Base-by-base conservation (phyloP, 2,797 vertebrate genomes). In the Cyprinella venusta region DNA sequence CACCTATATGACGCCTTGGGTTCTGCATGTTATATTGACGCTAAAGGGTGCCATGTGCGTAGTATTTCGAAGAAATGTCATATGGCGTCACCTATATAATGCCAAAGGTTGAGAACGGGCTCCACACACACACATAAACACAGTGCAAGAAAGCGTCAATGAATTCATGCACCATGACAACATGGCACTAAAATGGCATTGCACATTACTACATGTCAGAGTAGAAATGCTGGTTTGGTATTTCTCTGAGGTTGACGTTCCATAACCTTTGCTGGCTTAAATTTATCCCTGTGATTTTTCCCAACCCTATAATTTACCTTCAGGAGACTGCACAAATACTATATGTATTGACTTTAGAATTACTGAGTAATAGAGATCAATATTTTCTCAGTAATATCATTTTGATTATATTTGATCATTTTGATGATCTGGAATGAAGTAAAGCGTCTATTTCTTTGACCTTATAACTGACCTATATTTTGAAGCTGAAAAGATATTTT, bases 401-500 rank as follows among this genome's bases (percentile, higher is more conserved):
- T 56, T 38, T 15, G 33, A 38, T 54, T n/a, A 2, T 26, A 16
- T 70, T 26, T 70, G 7, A 26, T 33, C 2, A 19, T 50, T 71
- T 50, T 50, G 8, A 19, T 50, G 13, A 7, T 74, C 19, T 59
- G 52, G 33, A 56, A 40, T 18, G 21, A 7, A 59, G 6, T 24
- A 21, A 56, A 52, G 19, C 8, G 9, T 26, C 8, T 0, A 5
- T 50, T 21, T 16, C 7, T 40, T 40, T 42, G 6, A 76, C 52
- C 54, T 26, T 76, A 26, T 76, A 5, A 76, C 8, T 30, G n/a
- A 7, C 15, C 74, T 42, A n/a, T 42, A n/a, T 76, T 76, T 76
- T 42, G 13, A 76, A 76, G 36, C 26, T 76, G 13, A 10, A 76
- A 54, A 75, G 0, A 8, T 8, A 45, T 59, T 70, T 59, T 9